phyloP scores from a whole-genome alignment of 2,797 vertebrate genomes.

The Oreochromis grahami region DNA sequence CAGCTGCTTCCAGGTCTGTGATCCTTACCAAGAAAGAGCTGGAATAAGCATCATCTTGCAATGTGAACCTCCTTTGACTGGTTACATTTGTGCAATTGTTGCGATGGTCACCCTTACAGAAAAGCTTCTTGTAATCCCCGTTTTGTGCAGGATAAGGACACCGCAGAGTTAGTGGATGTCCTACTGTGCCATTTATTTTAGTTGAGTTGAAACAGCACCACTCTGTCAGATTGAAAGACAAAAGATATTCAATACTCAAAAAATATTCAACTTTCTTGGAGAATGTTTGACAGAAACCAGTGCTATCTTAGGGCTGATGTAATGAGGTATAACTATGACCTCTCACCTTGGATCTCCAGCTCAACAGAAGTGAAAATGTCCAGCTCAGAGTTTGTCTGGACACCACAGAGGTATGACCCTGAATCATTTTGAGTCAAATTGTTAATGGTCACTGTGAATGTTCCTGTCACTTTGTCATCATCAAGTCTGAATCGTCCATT shows the following conservation, averaged over 20 bases:
- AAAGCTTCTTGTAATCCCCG: slow-evolving; percentile 14
- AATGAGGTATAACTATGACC: neutral
- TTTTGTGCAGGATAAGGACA: slow-evolving; percentile 31
- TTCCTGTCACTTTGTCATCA: neutral
- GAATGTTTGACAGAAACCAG: neutral
- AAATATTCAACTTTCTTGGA: neutral
- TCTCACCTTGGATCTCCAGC: slow-evolving; percentile 22
- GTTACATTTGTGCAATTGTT: neutral
- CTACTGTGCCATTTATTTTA: neutral
- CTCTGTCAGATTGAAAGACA: neutral
- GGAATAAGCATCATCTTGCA: neutral
- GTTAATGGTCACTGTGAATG: slow-evolving; percentile 36
- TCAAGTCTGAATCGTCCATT: neutral
- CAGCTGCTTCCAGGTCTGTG: slow-evolving; percentile 11
- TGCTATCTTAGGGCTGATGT: rapidly evolving
- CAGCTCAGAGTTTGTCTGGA: neutral
- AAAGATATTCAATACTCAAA: neutral
- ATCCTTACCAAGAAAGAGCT: slow-evolving; percentile 35
- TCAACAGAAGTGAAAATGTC: slow-evolving; percentile 30
- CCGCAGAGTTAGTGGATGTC: neutral
- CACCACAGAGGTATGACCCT: slow-evolving; percentile 49
- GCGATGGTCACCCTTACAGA: slow-evolving; percentile 33
- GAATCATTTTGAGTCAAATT: slow-evolving; percentile 16
- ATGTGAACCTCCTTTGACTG: slow-evolving; percentile 11
- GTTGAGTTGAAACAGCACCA: neutral